Base-by-base conservation (phyloP, 2,797 vertebrate genomes). In the Epinephelus malabaricus region DNA sequence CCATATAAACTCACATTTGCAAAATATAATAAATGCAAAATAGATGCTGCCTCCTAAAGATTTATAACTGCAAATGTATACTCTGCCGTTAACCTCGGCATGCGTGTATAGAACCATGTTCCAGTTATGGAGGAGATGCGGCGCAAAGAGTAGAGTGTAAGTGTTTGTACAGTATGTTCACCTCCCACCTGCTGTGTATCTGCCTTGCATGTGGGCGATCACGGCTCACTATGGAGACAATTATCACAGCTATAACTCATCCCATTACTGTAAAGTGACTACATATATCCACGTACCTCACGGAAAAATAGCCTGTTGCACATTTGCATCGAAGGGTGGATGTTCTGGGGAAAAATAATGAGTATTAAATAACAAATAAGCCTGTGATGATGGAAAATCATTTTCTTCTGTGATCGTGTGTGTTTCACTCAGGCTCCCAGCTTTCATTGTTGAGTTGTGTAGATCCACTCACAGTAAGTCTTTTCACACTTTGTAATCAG, bases 101-200 rank as follows among this genome's bases (percentile, higher is more conserved):
- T 58, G 25, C 59, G 71, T 58, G 38, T 64, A 69, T 64, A 71
- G 51, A 54, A 61, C 68, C 68, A 34, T 79, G 68, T 86, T 56
- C 74, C 25, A 11, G 34, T 34, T 34, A 34, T 34, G 34, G 60
- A 79, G 68, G 77, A 85, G 73, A 83, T 40, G 45, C 25, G 21
- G 77, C 64, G 68, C 77, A 79, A 76, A 84, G 79, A 86, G 79
- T 55, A 43, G 69, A 55, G 70, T 76, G 8, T 70, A 71, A 70
- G 85, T 88, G 82, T 88, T 85, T 80, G 84, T 86, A 89, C 90
- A 86, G 82, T 83, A 84, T 86, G 81, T 88, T 91, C 88, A 90
- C 87, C 93, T 94, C 91, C 93, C 90, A 92, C 92, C 84, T 86
- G 85, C 85, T 89, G 72, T 88, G 87, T 88, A 60, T 86, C 79